These are phyloP conservation scores for Chroicocephalus ridibundus DNA, from an alignment of 2,113 vertebrate genomes.

Conservation along the genomic window DNA sequence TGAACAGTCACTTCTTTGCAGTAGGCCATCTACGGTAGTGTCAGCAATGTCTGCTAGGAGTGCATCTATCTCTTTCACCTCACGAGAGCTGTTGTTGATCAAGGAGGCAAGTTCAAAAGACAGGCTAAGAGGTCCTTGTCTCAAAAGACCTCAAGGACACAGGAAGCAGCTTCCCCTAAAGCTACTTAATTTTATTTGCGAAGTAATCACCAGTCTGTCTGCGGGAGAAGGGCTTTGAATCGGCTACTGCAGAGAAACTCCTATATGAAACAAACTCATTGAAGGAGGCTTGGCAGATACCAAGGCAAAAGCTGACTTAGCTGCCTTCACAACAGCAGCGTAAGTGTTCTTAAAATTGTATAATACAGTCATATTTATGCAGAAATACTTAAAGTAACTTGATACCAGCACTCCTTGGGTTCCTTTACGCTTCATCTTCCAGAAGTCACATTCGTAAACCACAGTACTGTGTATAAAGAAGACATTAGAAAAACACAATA, in stretches of 20 bases:
- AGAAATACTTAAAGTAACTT: background rate
- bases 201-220: background rate
- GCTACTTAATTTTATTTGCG: background rate
- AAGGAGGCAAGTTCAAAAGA: background rate
- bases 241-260: background rate
- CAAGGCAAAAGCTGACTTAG: background rate
- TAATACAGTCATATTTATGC: too few relatives aligned
- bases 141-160: background rate
- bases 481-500: fast-evolving
- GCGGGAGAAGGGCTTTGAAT: background rate
- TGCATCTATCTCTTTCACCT: fast-evolving
- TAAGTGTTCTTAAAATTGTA: background rate
- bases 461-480: background rate
- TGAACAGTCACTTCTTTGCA: background rate
- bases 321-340: background rate
- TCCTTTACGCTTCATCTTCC: background rate
- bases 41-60: background rate
- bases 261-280: background rate
- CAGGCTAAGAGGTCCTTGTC: background rate
- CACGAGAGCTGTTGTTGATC: too few relatives aligned
- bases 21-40: background rate
- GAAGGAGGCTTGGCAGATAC: background rate
- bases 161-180: background rate
- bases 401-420: background rate
- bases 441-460: background rate